Percentiles rank a stretch among this genome's conserved stretches.
Conservation (phyloP, 2,113 vertebrate species). For the Crotalus tigris region DNA sequence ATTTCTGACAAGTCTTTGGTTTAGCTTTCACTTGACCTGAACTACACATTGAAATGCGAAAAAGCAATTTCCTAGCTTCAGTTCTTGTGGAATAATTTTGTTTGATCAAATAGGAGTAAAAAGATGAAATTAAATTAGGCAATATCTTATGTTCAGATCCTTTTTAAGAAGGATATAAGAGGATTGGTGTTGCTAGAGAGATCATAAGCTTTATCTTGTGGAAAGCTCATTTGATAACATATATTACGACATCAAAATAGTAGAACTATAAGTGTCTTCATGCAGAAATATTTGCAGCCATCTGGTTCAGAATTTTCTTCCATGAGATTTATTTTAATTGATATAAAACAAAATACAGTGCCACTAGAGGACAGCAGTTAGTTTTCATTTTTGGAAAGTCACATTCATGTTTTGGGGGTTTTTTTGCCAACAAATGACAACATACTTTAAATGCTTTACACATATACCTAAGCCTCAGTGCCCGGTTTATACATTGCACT, state of each 20-base stretch:
- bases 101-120: neutral
- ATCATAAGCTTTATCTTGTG: neutral
- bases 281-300: neutral
- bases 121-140: neutral
- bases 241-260: neutral
- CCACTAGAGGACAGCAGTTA: conserved; percentile 73
- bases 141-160: neutral
- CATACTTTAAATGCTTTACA: neutral
- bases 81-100: neutral
- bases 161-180: neutral
- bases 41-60: neutral
- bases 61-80: neutral
- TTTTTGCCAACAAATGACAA: neutral
- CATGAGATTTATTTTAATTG: neutral
- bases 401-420: neutral
- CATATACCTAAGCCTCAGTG: neutral
- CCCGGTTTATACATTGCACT: neutral
- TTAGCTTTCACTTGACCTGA: neutral
- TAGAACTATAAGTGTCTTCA: neutral
- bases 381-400: conserved; percentile 30
- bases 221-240: neutral
- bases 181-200: neutral
- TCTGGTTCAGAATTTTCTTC: neutral
- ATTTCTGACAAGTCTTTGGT: neutral
- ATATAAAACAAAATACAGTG: conserved; percentile 27